Evolutionary conservation across 2,797 vertebrate species (phyloP).

Genomic region (Okamejei kenojei): DNA sequence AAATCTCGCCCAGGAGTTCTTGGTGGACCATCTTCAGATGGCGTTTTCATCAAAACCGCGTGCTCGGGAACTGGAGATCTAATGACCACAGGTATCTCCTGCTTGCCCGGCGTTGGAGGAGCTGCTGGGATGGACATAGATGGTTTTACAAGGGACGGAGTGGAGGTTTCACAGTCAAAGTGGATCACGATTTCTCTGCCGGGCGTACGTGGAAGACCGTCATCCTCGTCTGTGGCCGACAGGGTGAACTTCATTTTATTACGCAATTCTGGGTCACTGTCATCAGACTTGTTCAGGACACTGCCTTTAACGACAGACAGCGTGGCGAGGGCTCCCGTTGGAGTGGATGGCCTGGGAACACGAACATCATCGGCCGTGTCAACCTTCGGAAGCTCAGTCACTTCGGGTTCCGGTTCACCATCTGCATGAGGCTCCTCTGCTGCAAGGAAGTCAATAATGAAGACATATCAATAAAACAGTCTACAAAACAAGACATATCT

Average conservation of each 20-base stretch:
- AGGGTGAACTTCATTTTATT: slow-evolving; percentile 49
- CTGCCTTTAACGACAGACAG: slow-evolving; percentile 33
- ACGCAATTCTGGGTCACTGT: slow-evolving; percentile 56
- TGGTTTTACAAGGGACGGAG: slow-evolving; percentile 53
- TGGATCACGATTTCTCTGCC: slow-evolving; percentile 53
- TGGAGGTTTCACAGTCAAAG: slow-evolving; percentile 50
- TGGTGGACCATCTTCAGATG: slow-evolving; percentile 80
- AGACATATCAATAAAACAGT: slow-evolving; percentile 42
- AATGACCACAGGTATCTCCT: slow-evolving; percentile 57
- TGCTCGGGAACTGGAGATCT: slow-evolving; percentile 60
- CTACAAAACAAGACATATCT: slow-evolving; percentile 46
- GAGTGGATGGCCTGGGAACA: slow-evolving; percentile 57
- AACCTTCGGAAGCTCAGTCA: slow-evolving; percentile 52
- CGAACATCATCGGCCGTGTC: slow-evolving; percentile 53
- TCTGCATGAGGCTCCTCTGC: slow-evolving; percentile 51
- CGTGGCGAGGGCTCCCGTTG: slow-evolving; percentile 57
- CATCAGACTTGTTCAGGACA: slow-evolving; percentile 50
- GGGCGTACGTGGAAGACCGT: slow-evolving; percentile 60
- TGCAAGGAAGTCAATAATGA: slow-evolving; percentile 42
- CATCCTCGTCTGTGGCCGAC: slow-evolving; percentile 54
- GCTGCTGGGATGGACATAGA: slow-evolving; percentile 61
- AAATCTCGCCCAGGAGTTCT: slow-evolving; percentile 82
- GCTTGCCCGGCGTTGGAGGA: slow-evolving; percentile 56
- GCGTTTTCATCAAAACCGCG: slow-evolving; percentile 58
- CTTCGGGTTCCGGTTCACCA: slow-evolving; percentile 51